phyloP scores from a whole-genome alignment of 2,888 invertebrate genomes.

The Pegoplata infirma region DNA sequence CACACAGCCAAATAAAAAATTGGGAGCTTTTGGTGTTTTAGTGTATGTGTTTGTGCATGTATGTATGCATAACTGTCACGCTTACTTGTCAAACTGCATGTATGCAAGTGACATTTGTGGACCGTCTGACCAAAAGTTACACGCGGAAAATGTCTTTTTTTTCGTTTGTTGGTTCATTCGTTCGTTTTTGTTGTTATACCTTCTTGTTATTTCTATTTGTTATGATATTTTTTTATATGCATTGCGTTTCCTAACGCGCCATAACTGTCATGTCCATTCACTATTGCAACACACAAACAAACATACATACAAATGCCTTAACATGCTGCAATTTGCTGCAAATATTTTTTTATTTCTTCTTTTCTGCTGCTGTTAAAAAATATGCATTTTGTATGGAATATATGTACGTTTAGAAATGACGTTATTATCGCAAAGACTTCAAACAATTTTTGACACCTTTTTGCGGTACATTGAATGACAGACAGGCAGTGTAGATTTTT shows the following conservation, averaged over 20 bases:
- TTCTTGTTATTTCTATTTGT: slow-evolving; percentile 60
- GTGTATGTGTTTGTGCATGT: slow-evolving; percentile 6
- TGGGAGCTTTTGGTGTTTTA: slow-evolving; percentile 29
- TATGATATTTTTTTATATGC: slow-evolving; percentile 59
- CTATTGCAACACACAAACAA: slow-evolving; percentile 67
- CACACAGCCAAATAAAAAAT: slow-evolving; percentile 22
- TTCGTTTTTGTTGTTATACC: slow-evolving; percentile 42
- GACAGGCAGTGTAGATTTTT: slow-evolving; percentile 42
- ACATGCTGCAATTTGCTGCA: slow-evolving; percentile 43
- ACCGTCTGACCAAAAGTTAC: slow-evolving; percentile 62
- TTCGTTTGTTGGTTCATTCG: slow-evolving; percentile 17
- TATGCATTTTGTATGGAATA: slow-evolving; percentile 46
- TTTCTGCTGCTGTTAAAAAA: slow-evolving; percentile 58
- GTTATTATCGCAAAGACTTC: slow-evolving; percentile 64
- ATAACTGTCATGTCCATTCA: slow-evolving; percentile 73
- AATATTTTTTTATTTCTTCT: slow-evolving; percentile 35
- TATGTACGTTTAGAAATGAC: slow-evolving; percentile 60
- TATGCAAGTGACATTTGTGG: slow-evolving; percentile 64
- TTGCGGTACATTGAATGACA: slow-evolving; percentile 60
- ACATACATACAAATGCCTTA: slow-evolving; percentile 10
- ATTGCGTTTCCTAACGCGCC: slow-evolving; percentile 66
- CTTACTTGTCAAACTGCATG: slow-evolving; percentile 63
- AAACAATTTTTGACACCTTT: slow-evolving; percentile 66
- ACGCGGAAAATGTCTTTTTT: slow-evolving; percentile 57
- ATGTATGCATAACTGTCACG: slow-evolving; percentile 64